These are phyloP conservation scores for Drosophila seguyi DNA, from an alignment of 1,140 invertebrate species.

Conservation along the genomic window DNA sequence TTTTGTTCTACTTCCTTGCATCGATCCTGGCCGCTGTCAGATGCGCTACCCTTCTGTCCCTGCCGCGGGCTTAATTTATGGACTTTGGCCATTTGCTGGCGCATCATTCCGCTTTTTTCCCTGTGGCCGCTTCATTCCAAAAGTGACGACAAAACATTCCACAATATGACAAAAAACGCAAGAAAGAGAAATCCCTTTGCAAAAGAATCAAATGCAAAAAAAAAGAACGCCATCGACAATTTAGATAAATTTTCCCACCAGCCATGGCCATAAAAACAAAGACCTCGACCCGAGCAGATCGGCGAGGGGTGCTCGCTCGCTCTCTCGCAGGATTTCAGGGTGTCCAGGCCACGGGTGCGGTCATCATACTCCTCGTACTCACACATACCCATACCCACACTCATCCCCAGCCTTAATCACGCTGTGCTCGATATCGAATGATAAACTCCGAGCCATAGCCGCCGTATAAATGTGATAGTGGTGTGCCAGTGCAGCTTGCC, in stretches of 20 bases:
- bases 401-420: slow-evolving; percentile 53
- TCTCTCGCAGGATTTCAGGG: slow-evolving; percentile 33
- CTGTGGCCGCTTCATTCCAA: slow-evolving; percentile 47
- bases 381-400: slow-evolving; percentile 7
- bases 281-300: slow-evolving; percentile 70
- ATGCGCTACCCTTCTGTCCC: slow-evolving; percentile 32
- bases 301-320: slow-evolving; percentile 58
- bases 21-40: slow-evolving; percentile 73
- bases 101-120: slow-evolving; percentile 54
- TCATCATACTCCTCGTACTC: slow-evolving; percentile 46
- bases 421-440: slow-evolving; percentile 81
- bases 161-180: slow-evolving; percentile 82
- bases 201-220: slow-evolving; percentile 61
- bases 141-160: slow-evolving; percentile 85
- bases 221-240: slow-evolving; percentile 76
- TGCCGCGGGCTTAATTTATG: slow-evolving; percentile 77
- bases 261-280: slow-evolving; percentile 79
- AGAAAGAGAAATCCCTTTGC: slow-evolving; percentile 68
- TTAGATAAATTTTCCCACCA: slow-evolving; percentile 85
- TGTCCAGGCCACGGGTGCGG: slow-evolving; percentile 64
- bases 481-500: slow-evolving; percentile 50
- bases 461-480: slow-evolving; percentile 55
- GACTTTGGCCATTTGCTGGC: slow-evolving; percentile 77
- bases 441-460: slow-evolving; percentile 63
- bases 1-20: slow-evolving; percentile 62